Percentiles rank a stretch among this genome's conserved stretches.
phyloP scores from a whole-genome alignment of 2,888 invertebrate genomes.

The Microchrysa polita region DNA sequence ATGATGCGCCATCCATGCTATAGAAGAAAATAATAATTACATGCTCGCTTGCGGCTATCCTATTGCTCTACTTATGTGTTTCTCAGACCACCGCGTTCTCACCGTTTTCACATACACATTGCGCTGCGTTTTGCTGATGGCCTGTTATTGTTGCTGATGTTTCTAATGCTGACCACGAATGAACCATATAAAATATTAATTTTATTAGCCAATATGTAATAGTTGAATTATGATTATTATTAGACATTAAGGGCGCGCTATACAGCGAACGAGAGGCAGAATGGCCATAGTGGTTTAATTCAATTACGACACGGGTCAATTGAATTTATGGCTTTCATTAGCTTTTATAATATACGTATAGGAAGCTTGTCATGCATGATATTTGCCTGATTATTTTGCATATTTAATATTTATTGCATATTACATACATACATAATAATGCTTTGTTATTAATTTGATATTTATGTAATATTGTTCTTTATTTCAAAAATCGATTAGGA shows the following conservation, averaged over 20 bases:
- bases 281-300: not conserved
- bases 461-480: no score
- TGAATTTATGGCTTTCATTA: no score
- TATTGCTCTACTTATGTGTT: not conserved
- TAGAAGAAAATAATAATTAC: not conserved
- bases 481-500: no score
- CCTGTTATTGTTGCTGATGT: conserved; percentile 10
- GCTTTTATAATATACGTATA: no score
- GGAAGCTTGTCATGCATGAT: no score
- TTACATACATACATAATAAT: no score
- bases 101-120: no score
- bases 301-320: not conserved
- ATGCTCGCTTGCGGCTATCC: not conserved
- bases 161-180: conserved; percentile 18
- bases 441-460: no score
- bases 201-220: not conserved
- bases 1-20: conserved; percentile 8
- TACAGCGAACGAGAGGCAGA: no score
- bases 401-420: no score
- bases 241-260: no score
- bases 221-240: not conserved
- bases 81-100: not conserved
- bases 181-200: not conserved
- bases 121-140: not conserved
- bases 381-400: no score